phyloP scores from a whole-genome alignment of 2,113 vertebrate species.

The Pachyramphus minor region DNA sequence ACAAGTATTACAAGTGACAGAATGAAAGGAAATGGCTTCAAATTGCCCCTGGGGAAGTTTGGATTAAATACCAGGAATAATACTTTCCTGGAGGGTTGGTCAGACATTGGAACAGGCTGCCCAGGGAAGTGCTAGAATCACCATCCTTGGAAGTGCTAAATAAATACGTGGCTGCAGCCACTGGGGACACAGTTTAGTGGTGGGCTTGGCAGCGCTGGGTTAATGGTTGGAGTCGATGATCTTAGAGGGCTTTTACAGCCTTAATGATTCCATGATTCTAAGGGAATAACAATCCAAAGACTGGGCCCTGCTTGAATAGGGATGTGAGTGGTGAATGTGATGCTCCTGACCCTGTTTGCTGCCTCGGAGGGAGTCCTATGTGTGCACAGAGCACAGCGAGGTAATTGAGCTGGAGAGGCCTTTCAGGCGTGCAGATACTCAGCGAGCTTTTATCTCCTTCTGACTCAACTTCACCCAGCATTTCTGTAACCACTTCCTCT shows the following conservation, averaged over 20 bases:
- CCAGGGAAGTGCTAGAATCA: neutral
- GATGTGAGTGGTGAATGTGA: neutral
- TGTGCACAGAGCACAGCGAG: neutral
- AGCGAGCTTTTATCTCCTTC: neutral
- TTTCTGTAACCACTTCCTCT: neutral
- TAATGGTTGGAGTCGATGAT: neutral
- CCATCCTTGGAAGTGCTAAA: neutral
- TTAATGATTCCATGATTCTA: neutral
- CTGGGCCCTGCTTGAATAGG: neutral
- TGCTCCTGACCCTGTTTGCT: neutral
- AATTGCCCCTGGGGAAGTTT: neutral
- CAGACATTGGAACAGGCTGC: neutral
- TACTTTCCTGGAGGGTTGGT: neutral
- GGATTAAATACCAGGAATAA: neutral
- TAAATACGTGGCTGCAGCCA: neutral
- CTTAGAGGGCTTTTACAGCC: neutral
- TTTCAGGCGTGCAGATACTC: neutral
- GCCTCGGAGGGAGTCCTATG: fast-evolving
- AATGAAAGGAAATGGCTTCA: neutral
- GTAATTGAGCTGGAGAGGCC: neutral
- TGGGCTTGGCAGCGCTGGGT: neutral
- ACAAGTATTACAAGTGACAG: neutral
- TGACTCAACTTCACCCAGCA: neutral
- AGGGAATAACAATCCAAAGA: neutral
- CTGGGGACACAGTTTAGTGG: neutral